A percentile compares a stretch with the other conserved stretches of the same genome.
Evolutionary conservation across 2,888 invertebrate genomes (phyloP).

Genomic region (Tetragonula carbonaria): DNA sequence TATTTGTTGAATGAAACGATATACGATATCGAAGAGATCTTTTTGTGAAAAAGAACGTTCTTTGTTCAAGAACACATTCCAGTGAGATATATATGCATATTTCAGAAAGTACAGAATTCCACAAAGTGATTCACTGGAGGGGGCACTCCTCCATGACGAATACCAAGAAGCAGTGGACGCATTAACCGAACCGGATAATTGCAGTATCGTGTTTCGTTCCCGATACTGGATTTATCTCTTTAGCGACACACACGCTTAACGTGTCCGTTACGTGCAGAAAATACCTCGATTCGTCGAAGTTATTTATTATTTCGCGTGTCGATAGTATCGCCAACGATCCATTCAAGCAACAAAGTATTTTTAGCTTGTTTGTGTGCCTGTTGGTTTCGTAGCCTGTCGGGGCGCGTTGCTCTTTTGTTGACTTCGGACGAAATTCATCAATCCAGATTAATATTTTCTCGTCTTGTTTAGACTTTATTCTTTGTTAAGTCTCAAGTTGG

Average conservation of each 20-base stretch:
- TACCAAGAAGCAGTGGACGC: not conserved
- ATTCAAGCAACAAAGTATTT: not conserved
- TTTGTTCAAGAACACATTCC: too few relatives aligned
- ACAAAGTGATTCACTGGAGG: not conserved
- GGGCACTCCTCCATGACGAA: not conserved
- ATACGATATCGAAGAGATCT: not conserved
- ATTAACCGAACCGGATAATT: slow-evolving; percentile 30
- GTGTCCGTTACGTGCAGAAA: slow-evolving; percentile 18
- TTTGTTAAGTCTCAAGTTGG: too few relatives aligned
- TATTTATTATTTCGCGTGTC: not conserved
- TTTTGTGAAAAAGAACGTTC: not conserved
- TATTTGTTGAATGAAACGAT: too few relatives aligned
- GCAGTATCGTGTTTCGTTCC: slow-evolving; percentile 40
- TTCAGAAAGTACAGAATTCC: not conserved
- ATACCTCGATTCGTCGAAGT: slow-evolving; percentile 22
- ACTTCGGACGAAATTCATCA: not conserved
- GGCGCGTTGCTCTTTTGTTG: too few relatives aligned
- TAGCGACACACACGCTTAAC: not conserved
- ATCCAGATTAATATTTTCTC: too few relatives aligned
- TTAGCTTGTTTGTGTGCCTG: not conserved
- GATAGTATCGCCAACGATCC: not conserved
- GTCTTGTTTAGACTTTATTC: too few relatives aligned
- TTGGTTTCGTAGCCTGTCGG: too few relatives aligned
- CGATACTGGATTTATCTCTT: slow-evolving; percentile 29
- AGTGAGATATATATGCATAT: not conserved